A percentile compares a stretch with the other conserved stretches of the same genome.
Evolutionary conservation across 2,797 vertebrate species (phyloP).

Genomic region (Enoplosus armatus): DNA sequence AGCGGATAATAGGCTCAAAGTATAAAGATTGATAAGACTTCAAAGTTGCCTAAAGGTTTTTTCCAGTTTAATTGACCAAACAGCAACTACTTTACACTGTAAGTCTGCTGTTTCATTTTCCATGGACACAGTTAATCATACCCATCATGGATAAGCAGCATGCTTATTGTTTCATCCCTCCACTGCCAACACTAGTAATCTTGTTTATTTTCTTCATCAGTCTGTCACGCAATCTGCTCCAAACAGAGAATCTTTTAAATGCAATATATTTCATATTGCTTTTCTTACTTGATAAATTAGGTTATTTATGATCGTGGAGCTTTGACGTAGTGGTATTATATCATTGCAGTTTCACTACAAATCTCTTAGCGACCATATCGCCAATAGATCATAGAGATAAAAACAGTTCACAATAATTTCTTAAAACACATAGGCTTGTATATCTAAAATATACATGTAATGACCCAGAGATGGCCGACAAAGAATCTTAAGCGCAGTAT

Average conservation of each 20-base stretch:
- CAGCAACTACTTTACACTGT: slow-evolving; percentile 19
- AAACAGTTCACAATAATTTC: slow-evolving; percentile 16
- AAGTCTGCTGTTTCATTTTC: slow-evolving; percentile 47
- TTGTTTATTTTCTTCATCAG: slow-evolving; percentile 60
- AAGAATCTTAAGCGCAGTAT: too few relatives aligned
- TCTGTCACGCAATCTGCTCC: slow-evolving; percentile 50
- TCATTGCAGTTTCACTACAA: slow-evolving; percentile 18
- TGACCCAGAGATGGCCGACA: not conserved
- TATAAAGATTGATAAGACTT: slow-evolving; percentile 21
- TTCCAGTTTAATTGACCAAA: slow-evolving; percentile 42
- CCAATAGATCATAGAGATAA: slow-evolving; percentile 4
- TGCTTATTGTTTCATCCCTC: slow-evolving; percentile 38
- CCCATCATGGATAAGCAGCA: slow-evolving; percentile 44
- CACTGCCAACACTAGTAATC: slow-evolving; percentile 47
- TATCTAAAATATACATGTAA: not conserved
- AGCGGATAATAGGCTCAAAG: slow-evolving; percentile 10
- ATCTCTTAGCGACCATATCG: slow-evolving; percentile 7
- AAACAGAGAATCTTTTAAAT: slow-evolving; percentile 30
- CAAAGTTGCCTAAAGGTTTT: slow-evolving; percentile 34
- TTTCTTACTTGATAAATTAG: slow-evolving; percentile 25
- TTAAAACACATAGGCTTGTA: not conserved
- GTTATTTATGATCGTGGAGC: slow-evolving; percentile 25
- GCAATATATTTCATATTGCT: slow-evolving; percentile 20
- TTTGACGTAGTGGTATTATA: slow-evolving; percentile 24
- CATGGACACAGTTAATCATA: slow-evolving; percentile 57